Evolutionary conservation across 2,113 vertebrate species (phyloP).

Genomic region (Salvelinus namaycush): DNA sequence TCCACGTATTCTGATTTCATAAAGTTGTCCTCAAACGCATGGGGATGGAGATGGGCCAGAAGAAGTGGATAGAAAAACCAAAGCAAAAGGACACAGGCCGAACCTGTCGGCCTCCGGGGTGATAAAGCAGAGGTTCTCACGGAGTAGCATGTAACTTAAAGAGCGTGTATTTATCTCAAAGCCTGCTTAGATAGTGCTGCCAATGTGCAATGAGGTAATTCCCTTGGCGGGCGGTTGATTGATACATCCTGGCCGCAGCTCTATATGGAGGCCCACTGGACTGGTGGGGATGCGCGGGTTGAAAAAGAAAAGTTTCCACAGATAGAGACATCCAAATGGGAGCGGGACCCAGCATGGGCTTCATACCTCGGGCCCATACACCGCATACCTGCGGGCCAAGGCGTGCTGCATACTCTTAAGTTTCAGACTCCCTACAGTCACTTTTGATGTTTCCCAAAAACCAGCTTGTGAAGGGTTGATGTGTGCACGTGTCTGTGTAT

Average conservation of each 20-base stretch:
- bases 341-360: constrained; percentile 55
- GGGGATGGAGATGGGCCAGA: constrained; percentile 7
- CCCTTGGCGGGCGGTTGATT: constrained; percentile 68
- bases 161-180: constrained; percentile 71
- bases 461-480: background rate
- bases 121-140: constrained; percentile 71
- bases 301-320: constrained; percentile 53
- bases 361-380: constrained; percentile 12
- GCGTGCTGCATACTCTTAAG: background rate
- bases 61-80: background rate
- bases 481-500: background rate
- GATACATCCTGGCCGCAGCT: constrained; percentile 70
- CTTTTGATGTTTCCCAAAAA: background rate
- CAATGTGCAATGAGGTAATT: constrained; percentile 76
- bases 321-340: constrained; percentile 69
- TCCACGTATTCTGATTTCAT: too few species aligned
- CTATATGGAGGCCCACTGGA: constrained; percentile 27
- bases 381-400: constrained; percentile 44
- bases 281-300: constrained; percentile 17
- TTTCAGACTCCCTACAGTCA: background rate
- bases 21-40: too few species aligned
- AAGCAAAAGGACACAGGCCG: constrained; percentile 35
- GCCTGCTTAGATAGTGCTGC: constrained; percentile 68
- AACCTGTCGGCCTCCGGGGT: constrained; percentile 23
- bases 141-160: constrained; percentile 60